Conservation (phyloP, 2,888 invertebrate genomes). For the Norana najaformis region DNA sequence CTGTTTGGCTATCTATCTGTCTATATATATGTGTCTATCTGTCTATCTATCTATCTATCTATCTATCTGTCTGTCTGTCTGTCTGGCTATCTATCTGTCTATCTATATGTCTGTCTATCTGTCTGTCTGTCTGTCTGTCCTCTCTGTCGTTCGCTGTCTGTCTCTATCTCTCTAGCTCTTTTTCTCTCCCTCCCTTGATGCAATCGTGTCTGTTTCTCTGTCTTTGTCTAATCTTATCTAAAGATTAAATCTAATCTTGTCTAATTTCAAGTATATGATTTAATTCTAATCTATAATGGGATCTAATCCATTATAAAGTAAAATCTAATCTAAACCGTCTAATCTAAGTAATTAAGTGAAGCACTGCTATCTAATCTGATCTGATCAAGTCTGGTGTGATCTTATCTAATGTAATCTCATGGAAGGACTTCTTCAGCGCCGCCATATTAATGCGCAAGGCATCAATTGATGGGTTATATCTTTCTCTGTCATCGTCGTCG, state of each 20-base stretch:
- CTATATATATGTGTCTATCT: neutral
- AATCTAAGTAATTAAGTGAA: too few species aligned
- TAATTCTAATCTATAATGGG: too few species aligned
- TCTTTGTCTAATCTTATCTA: neutral
- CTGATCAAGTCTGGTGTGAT: too few species aligned
- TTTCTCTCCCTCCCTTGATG: neutral
- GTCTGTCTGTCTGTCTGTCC: neutral
- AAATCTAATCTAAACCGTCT: too few species aligned
- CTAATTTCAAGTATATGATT: too few species aligned
- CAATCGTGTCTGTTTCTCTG: neutral
- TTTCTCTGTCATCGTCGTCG: slow-evolving; percentile 15
- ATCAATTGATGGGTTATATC: too few species aligned
- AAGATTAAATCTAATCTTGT: too few species aligned
- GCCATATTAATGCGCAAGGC: too few species aligned
- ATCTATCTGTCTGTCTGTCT: slow-evolving; percentile 17
- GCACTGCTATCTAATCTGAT: too few species aligned
- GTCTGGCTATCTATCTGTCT: slow-evolving; percentile 15
- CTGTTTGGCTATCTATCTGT: neutral
- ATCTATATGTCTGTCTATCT: slow-evolving; percentile 1
- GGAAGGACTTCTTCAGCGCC: too few species aligned
- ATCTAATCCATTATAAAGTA: too few species aligned
- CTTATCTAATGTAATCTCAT: too few species aligned
- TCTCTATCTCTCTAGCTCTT: neutral
- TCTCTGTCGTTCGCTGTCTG: neutral
- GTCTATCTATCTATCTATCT: neutral